Conservation (phyloP, 2,888 invertebrate genomes). For the Agrilus mali region DNA sequence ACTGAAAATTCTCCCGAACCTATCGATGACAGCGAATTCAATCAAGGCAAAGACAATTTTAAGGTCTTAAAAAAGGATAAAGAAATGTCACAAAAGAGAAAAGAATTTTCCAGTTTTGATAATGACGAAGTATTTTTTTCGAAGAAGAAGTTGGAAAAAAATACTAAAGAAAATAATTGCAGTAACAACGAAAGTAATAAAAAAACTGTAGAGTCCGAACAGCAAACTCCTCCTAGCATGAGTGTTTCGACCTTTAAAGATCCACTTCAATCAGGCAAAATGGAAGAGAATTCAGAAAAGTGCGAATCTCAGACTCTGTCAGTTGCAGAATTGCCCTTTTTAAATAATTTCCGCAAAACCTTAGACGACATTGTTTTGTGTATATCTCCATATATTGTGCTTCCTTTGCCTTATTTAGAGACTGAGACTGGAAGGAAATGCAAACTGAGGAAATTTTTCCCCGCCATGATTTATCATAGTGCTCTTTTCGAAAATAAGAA, state of each 20-base stretch:
- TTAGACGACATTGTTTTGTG: constrained; percentile 63
- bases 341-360: constrained; percentile 61
- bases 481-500: constrained; percentile 37
- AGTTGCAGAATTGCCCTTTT: constrained; percentile 46
- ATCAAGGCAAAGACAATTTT: constrained; percentile 1
- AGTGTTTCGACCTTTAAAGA: constrained; percentile 50
- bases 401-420: constrained; percentile 78
- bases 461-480: constrained; percentile 61
- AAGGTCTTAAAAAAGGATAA: constrained; percentile 5
- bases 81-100: constrained; percentile 7
- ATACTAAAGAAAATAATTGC: constrained; percentile 7
- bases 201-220: constrained; percentile 9
- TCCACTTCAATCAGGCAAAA: constrained; percentile 46
- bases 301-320: constrained; percentile 33
- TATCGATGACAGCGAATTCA: constrained; percentile 2
- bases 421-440: constrained; percentile 72
- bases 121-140: constrained; percentile 16
- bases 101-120: constrained; percentile 11
- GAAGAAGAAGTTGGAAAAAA: constrained; percentile 4
- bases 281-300: constrained; percentile 20
- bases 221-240: constrained; percentile 15
- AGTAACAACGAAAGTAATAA: neutral
- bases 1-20: constrained; percentile 28
- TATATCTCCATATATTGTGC: constrained; percentile 76
- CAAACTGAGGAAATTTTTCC: constrained; percentile 57